phyloP scores from a whole-genome alignment of 2,113 vertebrate species.

The Sander lucioperca region DNA sequence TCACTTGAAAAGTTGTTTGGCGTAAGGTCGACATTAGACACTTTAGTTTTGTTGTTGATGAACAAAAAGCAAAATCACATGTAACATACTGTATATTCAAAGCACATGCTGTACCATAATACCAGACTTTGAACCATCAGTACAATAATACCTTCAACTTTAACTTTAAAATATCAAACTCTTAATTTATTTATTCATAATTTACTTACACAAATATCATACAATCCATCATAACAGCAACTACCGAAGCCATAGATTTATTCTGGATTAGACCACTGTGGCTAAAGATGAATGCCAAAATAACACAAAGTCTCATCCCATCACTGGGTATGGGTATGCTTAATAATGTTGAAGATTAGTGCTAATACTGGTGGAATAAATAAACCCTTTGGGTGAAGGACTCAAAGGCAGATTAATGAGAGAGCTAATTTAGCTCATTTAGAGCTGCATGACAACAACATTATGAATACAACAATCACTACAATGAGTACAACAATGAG shows the following conservation, averaged over 20 bases:
- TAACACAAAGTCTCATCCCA: not conserved
- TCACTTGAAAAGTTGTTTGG: too few species aligned
- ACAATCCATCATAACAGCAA: not conserved
- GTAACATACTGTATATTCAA: too few species aligned
- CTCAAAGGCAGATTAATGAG: conserved; percentile 38
- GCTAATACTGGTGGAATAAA: conserved; percentile 16
- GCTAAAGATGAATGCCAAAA: not conserved
- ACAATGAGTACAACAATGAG: conserved; percentile 32
- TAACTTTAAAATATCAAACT: not conserved
- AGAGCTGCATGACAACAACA: conserved; percentile 41
- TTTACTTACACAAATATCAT: not conserved
- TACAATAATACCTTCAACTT: not conserved
- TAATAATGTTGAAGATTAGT: not conserved
- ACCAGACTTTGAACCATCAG: not conserved
- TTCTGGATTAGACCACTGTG: not conserved
- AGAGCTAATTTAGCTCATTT: conserved; percentile 48
- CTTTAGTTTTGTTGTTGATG: not conserved
- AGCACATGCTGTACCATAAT: not conserved
- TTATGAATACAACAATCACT: conserved; percentile 35
- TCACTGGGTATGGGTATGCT: not conserved
- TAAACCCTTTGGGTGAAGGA: not conserved
- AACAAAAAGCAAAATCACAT: not conserved
- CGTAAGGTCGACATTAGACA: too few species aligned
- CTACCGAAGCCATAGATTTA: not conserved
- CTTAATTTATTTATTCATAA: not conserved